These are phyloP conservation scores for Eucera pruinosa DNA, from an alignment of 2,888 invertebrate species.

Conservation along the genomic window DNA sequence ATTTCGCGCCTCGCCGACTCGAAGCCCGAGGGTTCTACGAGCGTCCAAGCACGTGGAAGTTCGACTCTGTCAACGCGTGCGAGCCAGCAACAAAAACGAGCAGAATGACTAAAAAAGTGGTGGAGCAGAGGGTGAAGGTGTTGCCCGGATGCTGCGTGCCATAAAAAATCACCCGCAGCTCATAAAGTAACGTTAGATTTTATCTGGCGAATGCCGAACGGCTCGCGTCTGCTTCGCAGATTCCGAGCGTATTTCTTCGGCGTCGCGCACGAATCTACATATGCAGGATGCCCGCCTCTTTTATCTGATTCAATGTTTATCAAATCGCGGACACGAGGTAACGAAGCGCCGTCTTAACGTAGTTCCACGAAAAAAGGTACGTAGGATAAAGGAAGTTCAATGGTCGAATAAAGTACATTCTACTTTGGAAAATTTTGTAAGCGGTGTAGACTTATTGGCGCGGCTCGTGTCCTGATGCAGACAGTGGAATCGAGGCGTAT, in stretches of 20 bases:
- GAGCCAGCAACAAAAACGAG: slow-evolving; percentile 46
- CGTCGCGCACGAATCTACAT: slow-evolving; percentile 58
- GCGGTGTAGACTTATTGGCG: not conserved
- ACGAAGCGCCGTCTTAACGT: slow-evolving; percentile 35
- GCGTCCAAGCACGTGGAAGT: slow-evolving; percentile 56
- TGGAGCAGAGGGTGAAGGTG: slow-evolving; percentile 43
- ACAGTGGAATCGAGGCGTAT: too few species aligned
- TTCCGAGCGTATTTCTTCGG: slow-evolving; percentile 73
- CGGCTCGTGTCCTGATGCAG: too few species aligned
- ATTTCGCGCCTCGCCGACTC: slow-evolving; percentile 52
- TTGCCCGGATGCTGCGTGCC: slow-evolving; percentile 71
- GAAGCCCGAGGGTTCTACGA: too few species aligned
- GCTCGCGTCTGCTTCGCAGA: slow-evolving; percentile 67
- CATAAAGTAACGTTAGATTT: slow-evolving; percentile 84
- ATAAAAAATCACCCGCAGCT: slow-evolving; percentile 84
- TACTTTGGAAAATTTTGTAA: not conserved
- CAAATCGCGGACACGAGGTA: slow-evolving; percentile 49
- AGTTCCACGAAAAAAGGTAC: not conserved
- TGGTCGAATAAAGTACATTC: not conserved
- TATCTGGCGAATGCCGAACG: slow-evolving; percentile 80
- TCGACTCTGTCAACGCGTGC: slow-evolving; percentile 70
- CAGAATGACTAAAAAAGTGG: slow-evolving; percentile 54
- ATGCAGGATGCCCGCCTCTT: slow-evolving; percentile 46
- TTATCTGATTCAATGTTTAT: slow-evolving; percentile 62
- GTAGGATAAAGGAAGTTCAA: not conserved